Base-by-base conservation (phyloP, 35 echinoderm and acorn worm species). In the Hemicentrotus pulcherrimus region DNA sequence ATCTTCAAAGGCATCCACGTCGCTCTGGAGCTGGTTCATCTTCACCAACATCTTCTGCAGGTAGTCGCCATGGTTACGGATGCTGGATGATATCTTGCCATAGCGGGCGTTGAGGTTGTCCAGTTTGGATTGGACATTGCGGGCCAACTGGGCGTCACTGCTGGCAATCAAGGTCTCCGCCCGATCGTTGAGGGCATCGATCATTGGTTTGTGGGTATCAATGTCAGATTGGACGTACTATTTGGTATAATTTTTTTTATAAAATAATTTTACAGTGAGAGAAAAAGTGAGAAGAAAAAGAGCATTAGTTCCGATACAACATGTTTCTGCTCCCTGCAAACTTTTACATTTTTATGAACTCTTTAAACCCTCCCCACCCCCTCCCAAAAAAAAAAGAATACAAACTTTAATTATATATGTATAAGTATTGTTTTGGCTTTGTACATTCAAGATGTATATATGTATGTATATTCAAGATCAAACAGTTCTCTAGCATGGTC, bases 171-270 rank as follows among this genome's bases (percentile, higher is more conserved):
- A 94, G 45, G 96, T 86, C 47, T 94, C 94, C 3, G 98, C 98
- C 3, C 95, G 94, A 48, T 99, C 98, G 71, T 99, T 98, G 94
- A 98, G 94, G 4, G 96, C 92, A 47, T 97, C 96, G 28, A 99
- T 86, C 0, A 94, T 92, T 55, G 96, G 98, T 59, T 98, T 98
- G 95, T 99, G 97, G 89, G 97, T 95, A 88, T 99, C 98, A 60
- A 99, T 98, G 95, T 98, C 98, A 15, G 95, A 94, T 47, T 97
- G 96, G 35, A 99, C 95, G 30, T 98, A 97, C 98, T 99, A 95
- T 92, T 47, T 59, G 30, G 46, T 5, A 45, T 86, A 5, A 31
- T 13, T 30, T 13, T 86, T n/a, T 4, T 4, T 86, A 86, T 32
- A 7, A 90, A 24, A 41, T 9, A 6, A 59, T 59, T 59, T 59